Percentiles rank a stretch among this genome's conserved stretches.
These are phyloP conservation scores for Boulengerochromis microlepis DNA, from an alignment of 2,113 vertebrate species.

Conservation along the genomic window DNA sequence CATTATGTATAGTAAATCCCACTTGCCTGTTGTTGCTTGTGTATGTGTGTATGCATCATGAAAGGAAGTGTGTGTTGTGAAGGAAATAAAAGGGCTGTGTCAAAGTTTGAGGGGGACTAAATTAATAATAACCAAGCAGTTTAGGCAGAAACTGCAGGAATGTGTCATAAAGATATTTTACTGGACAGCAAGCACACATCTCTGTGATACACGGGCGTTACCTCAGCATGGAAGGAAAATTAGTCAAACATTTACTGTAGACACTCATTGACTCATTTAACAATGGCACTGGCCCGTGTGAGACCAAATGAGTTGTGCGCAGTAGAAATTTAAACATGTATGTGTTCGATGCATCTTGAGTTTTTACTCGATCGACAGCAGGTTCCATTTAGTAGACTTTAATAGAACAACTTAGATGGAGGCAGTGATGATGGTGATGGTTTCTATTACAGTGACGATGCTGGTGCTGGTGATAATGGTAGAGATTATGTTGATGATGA, in stretches of 20 bases:
- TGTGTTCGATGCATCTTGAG: background rate
- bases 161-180: slow-evolving; percentile 16
- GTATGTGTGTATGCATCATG: background rate
- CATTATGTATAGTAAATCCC: background rate
- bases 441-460: background rate
- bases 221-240: background rate
- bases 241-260: slow-evolving; percentile 11
- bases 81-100: background rate
- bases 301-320: background rate
- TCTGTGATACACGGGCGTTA: slow-evolving; percentile 10
- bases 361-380: background rate
- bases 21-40: background rate
- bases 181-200: background rate
- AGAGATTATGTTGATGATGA: background rate
- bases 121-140: background rate
- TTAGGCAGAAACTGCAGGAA: background rate
- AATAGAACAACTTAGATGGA: background rate
- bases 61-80: background rate
- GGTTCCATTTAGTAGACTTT: background rate
- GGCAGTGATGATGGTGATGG: background rate
- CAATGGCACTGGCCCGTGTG: background rate
- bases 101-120: background rate
- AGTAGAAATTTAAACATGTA: background rate
- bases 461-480: background rate
- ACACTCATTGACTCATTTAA: background rate